A percentile compares a stretch with the other conserved stretches of the same genome.
phyloP scores from a whole-genome alignment of 2,113 vertebrate genomes.

The Passerina amoena region DNA sequence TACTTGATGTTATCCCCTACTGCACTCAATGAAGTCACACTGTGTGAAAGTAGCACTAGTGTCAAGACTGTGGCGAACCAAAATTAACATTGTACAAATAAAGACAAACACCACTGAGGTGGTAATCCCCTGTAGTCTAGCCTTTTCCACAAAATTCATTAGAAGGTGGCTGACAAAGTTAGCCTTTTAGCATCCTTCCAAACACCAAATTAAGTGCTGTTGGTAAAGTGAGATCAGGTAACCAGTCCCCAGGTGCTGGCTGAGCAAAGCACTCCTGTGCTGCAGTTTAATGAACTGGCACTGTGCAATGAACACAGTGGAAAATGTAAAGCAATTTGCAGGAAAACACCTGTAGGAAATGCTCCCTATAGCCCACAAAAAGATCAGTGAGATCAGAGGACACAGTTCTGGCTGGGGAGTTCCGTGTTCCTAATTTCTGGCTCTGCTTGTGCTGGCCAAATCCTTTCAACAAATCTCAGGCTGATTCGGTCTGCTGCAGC shows the following conservation, averaged over 20 bases:
- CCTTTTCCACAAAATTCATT: conserved; percentile 16
- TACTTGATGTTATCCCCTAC: conserved; percentile 10
- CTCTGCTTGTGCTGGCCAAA: neutral
- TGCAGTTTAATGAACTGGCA: conserved; percentile 21
- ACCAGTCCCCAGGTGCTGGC: conserved; percentile 12
- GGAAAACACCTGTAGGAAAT: neutral
- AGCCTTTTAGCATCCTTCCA: conserved; percentile 18
- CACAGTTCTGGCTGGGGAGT: neutral
- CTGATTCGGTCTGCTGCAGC: neutral
- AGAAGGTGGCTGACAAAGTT: conserved; percentile 13
- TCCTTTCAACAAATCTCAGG: neutral
- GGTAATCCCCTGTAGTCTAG: neutral
- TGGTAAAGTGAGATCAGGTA: neutral
- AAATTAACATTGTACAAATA: conserved; percentile 34
- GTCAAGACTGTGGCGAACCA: neutral
- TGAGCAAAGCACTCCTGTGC: neutral
- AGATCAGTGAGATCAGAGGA: neutral
- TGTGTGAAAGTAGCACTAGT: neutral
- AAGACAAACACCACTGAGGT: neutral
- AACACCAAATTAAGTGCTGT: neutral
- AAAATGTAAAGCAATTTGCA: neutral
- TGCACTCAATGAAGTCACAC: conserved; percentile 18
- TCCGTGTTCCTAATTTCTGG: neutral
- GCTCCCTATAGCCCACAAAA: neutral
- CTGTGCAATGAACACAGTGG: neutral